Evolutionary conservation across 2,888 invertebrate genomes (phyloP).

Genomic region (Cancer borealis): DNA sequence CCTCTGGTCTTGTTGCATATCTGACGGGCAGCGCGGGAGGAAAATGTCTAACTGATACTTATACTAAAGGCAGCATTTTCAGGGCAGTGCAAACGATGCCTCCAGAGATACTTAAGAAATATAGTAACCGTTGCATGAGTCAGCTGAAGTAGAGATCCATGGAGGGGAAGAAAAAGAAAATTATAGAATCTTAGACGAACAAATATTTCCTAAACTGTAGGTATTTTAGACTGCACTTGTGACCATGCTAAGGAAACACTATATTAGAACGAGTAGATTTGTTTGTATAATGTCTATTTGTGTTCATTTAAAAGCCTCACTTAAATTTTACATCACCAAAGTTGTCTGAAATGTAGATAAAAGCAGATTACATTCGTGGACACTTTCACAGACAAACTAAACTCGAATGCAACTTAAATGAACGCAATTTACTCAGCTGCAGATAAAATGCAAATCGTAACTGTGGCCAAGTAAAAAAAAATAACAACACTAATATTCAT

Average conservation of each 20-base stretch:
- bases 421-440: not conserved
- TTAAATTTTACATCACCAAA: not conserved
- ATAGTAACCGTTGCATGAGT: not conserved
- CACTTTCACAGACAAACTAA: not conserved
- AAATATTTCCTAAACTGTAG: not conserved
- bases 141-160: not conserved
- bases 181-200: not conserved
- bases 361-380: not conserved
- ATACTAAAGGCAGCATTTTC: not conserved
- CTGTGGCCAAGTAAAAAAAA: not conserved
- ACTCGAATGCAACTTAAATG: not conserved
- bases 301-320: not conserved
- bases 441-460: slow-evolving; percentile 41
- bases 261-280: not conserved
- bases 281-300: not conserved
- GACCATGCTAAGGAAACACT: not conserved
- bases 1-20: not conserved
- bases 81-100: not conserved
- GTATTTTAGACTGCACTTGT: not conserved
- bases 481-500: not conserved
- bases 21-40: not conserved
- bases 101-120: not conserved
- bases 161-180: not conserved
- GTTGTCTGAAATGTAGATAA: not conserved
- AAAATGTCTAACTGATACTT: not conserved